phyloP scores from a whole-genome alignment of 2,113 vertebrate genomes.

The Haemorhous mexicanus region DNA sequence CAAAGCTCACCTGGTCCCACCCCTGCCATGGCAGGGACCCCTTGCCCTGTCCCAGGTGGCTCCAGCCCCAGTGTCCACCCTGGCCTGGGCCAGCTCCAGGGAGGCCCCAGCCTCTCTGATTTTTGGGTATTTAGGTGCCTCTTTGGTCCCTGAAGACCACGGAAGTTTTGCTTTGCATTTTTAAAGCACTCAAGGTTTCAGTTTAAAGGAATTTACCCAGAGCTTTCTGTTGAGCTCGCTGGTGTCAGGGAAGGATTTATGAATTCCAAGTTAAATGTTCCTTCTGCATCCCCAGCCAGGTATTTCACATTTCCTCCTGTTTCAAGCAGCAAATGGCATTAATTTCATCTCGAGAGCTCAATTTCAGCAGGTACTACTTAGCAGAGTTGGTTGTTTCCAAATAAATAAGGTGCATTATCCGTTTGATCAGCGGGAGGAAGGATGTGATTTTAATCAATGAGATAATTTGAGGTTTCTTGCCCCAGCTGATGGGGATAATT shows the following conservation, averaged over 20 bases:
- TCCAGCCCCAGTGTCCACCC: not conserved
- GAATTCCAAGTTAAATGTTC: not conserved
- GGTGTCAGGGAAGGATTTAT: not conserved
- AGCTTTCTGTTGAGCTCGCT: not conserved
- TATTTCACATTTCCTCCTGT: not conserved
- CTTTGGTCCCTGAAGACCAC: not conserved
- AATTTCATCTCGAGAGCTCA: not conserved
- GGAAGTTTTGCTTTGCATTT: not conserved
- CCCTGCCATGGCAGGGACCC: not conserved
- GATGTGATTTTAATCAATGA: not conserved
- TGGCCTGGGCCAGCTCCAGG: not conserved
- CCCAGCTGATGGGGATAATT: not conserved
- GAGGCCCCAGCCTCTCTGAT: not conserved
- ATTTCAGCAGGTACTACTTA: not conserved
- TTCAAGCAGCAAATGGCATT: not conserved
- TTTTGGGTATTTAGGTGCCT: not conserved
- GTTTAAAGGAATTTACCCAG: not conserved
- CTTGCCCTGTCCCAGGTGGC: not conserved
- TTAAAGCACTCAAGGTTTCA: not conserved
- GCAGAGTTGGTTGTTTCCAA: not conserved
- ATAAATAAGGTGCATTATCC: not conserved
- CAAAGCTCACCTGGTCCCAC: rapidly evolving
- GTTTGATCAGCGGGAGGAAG: not conserved
- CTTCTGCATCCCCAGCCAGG: not conserved
- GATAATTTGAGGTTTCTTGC: not conserved